phyloP scores from a whole-genome alignment of 1,140 invertebrate species.

The Rhizoglyphus robini region DNA sequence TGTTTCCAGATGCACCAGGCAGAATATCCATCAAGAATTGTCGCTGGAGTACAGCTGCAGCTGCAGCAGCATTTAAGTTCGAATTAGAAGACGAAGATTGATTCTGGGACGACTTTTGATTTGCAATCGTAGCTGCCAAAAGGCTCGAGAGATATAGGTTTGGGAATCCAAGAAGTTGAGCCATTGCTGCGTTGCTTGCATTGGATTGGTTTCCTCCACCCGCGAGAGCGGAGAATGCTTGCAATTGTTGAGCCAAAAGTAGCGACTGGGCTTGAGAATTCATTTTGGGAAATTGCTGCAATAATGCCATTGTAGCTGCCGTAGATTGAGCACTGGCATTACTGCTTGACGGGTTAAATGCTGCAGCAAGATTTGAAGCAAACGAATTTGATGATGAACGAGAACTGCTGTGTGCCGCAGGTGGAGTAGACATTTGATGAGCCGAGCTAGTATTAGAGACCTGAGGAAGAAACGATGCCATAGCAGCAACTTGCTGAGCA shows the following conservation, averaged over 20 bases:
- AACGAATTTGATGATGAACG: not conserved
- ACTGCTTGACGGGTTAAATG: not conserved
- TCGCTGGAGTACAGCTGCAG: not conserved
- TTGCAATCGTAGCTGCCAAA: not conserved
- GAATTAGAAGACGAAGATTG: not conserved
- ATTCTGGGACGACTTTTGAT: not conserved
- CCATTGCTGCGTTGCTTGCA: not conserved
- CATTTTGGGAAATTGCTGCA: conserved; percentile 28
- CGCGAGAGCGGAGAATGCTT: not conserved
- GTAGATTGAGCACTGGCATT: not conserved
- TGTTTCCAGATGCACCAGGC: not conserved
- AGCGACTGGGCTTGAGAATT: conserved; percentile 34
- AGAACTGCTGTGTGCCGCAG: conserved; percentile 22
- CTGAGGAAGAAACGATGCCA: conserved; percentile 27
- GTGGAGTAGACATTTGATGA: conserved; percentile 27
- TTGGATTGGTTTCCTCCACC: not conserved
- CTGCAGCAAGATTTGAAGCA: not conserved
- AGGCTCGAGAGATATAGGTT: conserved; percentile 2
- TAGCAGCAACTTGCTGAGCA: not conserved
- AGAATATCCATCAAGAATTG: conserved; percentile 10
- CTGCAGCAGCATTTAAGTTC: not conserved
- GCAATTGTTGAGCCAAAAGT: conserved; percentile 30
- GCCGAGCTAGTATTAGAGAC: conserved; percentile 40
- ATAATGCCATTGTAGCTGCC: not conserved
- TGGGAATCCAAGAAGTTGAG: not conserved